Evolutionary conservation across 2,797 vertebrate genomes (phyloP).

Genomic region (Zalophus californianus): DNA sequence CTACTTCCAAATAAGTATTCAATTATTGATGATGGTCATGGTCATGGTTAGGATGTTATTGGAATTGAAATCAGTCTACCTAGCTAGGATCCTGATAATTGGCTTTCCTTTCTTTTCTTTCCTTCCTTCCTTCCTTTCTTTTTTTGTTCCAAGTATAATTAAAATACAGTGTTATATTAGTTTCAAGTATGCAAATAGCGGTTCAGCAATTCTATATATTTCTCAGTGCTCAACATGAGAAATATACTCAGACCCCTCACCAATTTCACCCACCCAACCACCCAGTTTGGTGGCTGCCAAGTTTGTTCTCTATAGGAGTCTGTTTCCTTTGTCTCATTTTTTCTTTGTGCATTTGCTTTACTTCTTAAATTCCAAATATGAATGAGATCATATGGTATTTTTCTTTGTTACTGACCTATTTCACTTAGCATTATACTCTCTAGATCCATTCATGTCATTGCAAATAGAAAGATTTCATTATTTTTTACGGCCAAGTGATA

Average conservation of each 20-base stretch:
- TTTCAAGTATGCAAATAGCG: not conserved
- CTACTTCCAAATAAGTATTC: not conserved
- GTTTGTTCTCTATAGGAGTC: not conserved
- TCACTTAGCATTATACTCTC: not conserved
- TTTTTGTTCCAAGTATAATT: not conserved
- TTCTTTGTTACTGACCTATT: not conserved
- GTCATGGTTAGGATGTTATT: not conserved
- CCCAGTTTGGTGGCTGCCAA: no score
- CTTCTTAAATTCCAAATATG: not conserved
- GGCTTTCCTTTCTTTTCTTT: not conserved
- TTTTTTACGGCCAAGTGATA: not conserved
- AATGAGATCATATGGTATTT: not conserved
- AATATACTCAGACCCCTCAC: not conserved
- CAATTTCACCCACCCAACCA: not conserved
- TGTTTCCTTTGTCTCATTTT: not conserved
- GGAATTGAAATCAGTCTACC: not conserved
- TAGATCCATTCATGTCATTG: not conserved
- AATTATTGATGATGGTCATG: not conserved
- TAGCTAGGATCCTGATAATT: not conserved
- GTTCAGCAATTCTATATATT: not conserved
- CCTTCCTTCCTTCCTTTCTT: accelerated
- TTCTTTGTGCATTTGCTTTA: not conserved
- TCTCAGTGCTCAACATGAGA: not conserved
- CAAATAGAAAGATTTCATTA: not conserved
- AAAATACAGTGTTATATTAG: not conserved